Conservation (phyloP, 2,888 invertebrate species). For the Xanthia togata region DNA sequence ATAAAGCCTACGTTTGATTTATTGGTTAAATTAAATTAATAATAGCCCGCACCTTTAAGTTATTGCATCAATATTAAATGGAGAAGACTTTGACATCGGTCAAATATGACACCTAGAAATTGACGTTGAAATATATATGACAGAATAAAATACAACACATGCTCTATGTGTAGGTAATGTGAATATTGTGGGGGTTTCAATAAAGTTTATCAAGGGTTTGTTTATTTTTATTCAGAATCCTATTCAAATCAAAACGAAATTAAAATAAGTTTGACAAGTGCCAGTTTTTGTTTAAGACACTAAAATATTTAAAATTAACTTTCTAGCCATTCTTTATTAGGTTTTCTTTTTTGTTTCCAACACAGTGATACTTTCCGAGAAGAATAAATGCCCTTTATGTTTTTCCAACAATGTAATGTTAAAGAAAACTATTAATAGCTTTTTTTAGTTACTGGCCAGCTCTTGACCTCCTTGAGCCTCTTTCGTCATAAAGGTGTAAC, state of each 20-base stretch:
- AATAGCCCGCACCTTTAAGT: constrained; percentile 22
- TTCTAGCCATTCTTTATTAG: background rate
- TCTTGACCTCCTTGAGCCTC: too few relatives aligned
- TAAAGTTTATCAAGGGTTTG: too few relatives aligned
- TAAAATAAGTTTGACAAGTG: background rate
- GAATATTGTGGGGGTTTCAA: background rate
- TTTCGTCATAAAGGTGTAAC: background rate
- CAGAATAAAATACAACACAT: background rate
- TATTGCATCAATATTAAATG: constrained; percentile 29
- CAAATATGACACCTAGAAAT: constrained; percentile 9
- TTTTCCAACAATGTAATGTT: background rate
- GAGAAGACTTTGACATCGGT: constrained; percentile 20
- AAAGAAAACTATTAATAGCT: too few relatives aligned
- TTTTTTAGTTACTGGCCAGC: too few relatives aligned
- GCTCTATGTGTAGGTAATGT: background rate
- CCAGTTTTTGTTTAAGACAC: too few relatives aligned
- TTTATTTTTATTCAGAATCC: background rate
- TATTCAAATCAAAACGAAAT: background rate
- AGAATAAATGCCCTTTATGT: background rate
- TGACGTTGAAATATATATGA: constrained; percentile 2
- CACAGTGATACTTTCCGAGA: too few relatives aligned
- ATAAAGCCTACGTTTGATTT: constrained; percentile 42
- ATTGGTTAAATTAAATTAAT: constrained; percentile 42
- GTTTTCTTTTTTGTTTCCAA: background rate
- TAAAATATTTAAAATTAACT: background rate